Conservation (phyloP, 2,888 invertebrate species). For the Cheilosia grossa region DNA sequence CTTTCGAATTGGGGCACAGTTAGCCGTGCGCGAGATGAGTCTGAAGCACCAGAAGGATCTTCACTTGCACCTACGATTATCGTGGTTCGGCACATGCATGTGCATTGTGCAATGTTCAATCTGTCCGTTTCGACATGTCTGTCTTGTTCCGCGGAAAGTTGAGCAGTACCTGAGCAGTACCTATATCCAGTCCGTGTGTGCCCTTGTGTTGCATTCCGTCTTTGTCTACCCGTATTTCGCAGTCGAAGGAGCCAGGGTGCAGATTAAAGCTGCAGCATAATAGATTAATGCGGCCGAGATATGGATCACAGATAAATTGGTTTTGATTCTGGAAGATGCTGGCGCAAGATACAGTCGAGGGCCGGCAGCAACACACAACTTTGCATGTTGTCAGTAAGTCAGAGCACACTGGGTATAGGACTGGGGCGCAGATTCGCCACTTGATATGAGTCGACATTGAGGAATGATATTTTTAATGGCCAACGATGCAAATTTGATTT, state of each 20-base stretch:
- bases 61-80: slow-evolving; percentile 16
- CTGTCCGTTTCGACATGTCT: slow-evolving; percentile 71
- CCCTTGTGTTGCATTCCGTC: slow-evolving; percentile 46
- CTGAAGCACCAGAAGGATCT: slow-evolving; percentile 32
- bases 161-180: slow-evolving; percentile 59
- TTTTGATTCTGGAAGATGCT: slow-evolving; percentile 68
- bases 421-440: slow-evolving; percentile 59
- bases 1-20: slow-evolving; percentile 61
- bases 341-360: slow-evolving; percentile 42
- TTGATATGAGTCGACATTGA: slow-evolving; percentile 69
- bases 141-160: slow-evolving; percentile 58
- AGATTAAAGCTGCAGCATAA: slow-evolving; percentile 68
- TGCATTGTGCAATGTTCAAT: slow-evolving; percentile 68
- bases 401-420: slow-evolving; percentile 21
- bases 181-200: slow-evolving; percentile 34
- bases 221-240: not conserved
- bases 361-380: slow-evolving; percentile 32
- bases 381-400: slow-evolving; percentile 58
- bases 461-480: slow-evolving; percentile 72
- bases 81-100: slow-evolving; percentile 32
- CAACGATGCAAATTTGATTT: slow-evolving; percentile 71
- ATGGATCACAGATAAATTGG: slow-evolving; percentile 74
- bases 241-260: slow-evolving; percentile 44
- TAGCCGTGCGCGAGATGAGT: slow-evolving; percentile 9
- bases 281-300: slow-evolving; percentile 70